These are phyloP conservation scores for Pristionchus maxplancki DNA, from an alignment of 2,888 invertebrate species.

Conservation along the genomic window DNA sequence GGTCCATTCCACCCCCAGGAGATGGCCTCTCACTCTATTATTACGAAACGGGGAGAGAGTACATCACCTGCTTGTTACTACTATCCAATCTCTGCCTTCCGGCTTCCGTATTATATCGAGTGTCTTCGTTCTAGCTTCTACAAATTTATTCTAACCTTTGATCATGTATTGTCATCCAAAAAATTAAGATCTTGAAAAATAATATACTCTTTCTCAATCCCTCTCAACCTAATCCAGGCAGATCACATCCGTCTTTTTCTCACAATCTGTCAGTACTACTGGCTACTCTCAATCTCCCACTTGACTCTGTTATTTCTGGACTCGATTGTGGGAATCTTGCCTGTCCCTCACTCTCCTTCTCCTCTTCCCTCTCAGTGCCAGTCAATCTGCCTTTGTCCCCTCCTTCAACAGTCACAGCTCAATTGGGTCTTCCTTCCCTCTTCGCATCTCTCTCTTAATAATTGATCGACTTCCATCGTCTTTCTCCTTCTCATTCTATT, in stretches of 20 bases:
- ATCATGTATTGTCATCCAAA: too few species aligned
- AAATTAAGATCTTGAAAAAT: too few species aligned
- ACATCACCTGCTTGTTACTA: constrained; percentile 12
- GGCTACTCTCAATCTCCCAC: constrained; percentile 14
- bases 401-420: constrained; percentile 41
- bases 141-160: too few species aligned
- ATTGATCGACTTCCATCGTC: constrained; percentile 52
- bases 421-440: constrained; percentile 39
- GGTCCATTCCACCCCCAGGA: constrained; percentile 14
- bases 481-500: constrained; percentile 33
- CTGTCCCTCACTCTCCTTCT: constrained; percentile 21
- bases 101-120: background rate
- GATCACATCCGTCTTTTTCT: constrained; percentile 16
- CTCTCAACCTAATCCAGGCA: constrained; percentile 13
- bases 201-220: too few species aligned
- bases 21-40: constrained; percentile 14
- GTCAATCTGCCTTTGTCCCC: constrained; percentile 45
- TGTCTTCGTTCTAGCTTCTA: too few species aligned
- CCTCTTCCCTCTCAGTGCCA: constrained; percentile 14
- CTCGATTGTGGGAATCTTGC: constrained; percentile 49
- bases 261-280: constrained; percentile 11
- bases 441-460: constrained; percentile 51
- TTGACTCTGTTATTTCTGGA: constrained; percentile 46
- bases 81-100: background rate
- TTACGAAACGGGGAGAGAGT: background rate